Evolutionary conservation across 2,888 invertebrate genomes (phyloP).

Genomic region (Anaspis maculata): DNA sequence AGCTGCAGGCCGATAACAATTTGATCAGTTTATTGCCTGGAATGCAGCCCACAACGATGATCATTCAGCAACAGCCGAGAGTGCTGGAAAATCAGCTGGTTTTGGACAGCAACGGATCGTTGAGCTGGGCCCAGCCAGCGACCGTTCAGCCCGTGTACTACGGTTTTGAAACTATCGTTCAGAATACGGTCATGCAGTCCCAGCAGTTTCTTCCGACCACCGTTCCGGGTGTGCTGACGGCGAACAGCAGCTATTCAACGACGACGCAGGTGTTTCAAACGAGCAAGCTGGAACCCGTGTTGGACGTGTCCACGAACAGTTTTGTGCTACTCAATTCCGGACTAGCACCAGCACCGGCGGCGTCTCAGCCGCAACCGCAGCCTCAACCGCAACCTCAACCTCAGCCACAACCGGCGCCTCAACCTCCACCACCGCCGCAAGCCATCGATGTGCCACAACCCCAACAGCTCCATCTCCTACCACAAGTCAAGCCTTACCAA

Average conservation of each 20-base stretch:
- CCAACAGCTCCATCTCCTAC: no score
- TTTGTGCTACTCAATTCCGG: slow-evolving; percentile 63
- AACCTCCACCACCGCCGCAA: background rate
- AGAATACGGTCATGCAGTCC: slow-evolving; percentile 84
- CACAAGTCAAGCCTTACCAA: slow-evolving; percentile 9
- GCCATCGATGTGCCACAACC: background rate
- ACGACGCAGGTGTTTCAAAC: slow-evolving; percentile 81
- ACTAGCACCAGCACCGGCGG: no score
- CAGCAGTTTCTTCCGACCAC: slow-evolving; percentile 77
- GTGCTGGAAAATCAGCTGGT: slow-evolving; percentile 36
- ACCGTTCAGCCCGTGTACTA: slow-evolving; percentile 69
- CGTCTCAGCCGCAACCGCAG: slow-evolving; percentile 36
- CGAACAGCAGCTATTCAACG: slow-evolving; percentile 75
- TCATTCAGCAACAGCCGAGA: slow-evolving; percentile 37
- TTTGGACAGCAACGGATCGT: slow-evolving; percentile 37
- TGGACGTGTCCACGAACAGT: slow-evolving; percentile 61
- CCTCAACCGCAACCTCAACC: slow-evolving; percentile 13
- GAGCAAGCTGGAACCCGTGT: slow-evolving; percentile 74
- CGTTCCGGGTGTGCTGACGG: slow-evolving; percentile 71
- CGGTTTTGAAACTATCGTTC: slow-evolving; percentile 77
- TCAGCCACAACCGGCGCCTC: background rate
- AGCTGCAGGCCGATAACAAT: slow-evolving; percentile 43
- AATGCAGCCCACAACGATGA: slow-evolving; percentile 35
- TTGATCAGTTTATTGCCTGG: slow-evolving; percentile 36
- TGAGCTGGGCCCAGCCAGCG: slow-evolving; percentile 32